Conservation (phyloP, 2,797 vertebrate species). For the Merluccius polli region DNA sequence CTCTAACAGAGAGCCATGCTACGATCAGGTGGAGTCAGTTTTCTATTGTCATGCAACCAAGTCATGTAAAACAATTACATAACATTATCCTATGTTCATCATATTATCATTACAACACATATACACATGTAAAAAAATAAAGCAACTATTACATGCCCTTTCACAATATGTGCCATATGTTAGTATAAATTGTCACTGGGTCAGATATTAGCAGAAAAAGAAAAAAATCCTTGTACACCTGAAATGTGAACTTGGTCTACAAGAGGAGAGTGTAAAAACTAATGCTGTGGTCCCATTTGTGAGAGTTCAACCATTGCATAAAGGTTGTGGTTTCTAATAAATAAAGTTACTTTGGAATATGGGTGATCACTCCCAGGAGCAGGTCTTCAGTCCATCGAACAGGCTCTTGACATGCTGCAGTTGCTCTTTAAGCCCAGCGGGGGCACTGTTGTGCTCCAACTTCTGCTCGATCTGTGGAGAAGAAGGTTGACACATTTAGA, state of each 20-base stretch:
- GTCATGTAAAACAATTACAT: background rate
- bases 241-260: no score
- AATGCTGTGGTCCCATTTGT: no score
- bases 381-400: conserved; percentile 64
- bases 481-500: background rate
- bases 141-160: background rate
- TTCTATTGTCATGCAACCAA: background rate
- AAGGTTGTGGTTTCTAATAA: no score
- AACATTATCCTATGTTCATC: background rate
- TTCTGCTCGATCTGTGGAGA: conserved; percentile 61
- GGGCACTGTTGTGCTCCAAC: conserved; percentile 53
- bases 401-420: conserved; percentile 56
- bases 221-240: no score
- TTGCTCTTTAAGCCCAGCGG: conserved; percentile 55
- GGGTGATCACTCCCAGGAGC: conserved; percentile 61
- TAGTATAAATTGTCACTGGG: background rate
- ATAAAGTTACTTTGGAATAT: no score
- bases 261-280: no score
- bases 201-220: background rate
- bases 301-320: no score
- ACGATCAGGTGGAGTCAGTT: no score
- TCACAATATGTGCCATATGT: background rate
- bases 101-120: background rate
- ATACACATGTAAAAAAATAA: background rate
- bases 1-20: no score